Evolutionary conservation across 2,113 vertebrate genomes (phyloP).

Genomic region (Polypterus bichir): DNA sequence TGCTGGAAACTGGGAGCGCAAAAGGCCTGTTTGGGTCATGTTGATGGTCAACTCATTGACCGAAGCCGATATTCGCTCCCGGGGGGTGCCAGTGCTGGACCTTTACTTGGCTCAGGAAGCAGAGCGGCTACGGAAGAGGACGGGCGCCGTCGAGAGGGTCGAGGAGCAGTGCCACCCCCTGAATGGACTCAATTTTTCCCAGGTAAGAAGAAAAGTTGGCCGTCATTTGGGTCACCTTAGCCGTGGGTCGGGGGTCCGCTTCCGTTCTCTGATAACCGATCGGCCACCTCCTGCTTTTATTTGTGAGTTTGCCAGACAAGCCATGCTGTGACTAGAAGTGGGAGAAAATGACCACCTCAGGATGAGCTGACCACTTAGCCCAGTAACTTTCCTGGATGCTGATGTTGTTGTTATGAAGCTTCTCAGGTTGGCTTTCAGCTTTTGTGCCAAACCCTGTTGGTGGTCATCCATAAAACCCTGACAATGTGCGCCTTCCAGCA

Average conservation of each 20-base stretch:
- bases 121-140: conserved; percentile 75
- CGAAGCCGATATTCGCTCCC: conserved; percentile 80
- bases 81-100: conserved; percentile 85
- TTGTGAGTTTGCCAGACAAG: background rate
- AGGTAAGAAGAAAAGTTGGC: conserved; percentile 56
- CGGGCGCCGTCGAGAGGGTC: conserved; percentile 82
- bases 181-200: conserved; percentile 92
- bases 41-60: conserved; percentile 97
- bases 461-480: no score
- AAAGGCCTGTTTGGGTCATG: conserved; percentile 96
- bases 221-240: no score
- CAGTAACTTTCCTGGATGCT: no score
- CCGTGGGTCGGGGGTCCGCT: no score
- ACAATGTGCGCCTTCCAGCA: no score
- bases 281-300: background rate
- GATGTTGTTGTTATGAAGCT: no score
- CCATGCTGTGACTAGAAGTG: no score
- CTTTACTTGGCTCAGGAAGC: conserved; percentile 90
- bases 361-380: no score
- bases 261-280: background rate
- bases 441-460: no score
- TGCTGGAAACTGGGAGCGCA: conserved; percentile 94
- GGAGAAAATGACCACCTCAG: no score
- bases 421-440: no score
- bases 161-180: conserved; percentile 94